Evolutionary conservation across 2,888 invertebrate genomes (phyloP).

Genomic region (Blastobasis adustella): DNA sequence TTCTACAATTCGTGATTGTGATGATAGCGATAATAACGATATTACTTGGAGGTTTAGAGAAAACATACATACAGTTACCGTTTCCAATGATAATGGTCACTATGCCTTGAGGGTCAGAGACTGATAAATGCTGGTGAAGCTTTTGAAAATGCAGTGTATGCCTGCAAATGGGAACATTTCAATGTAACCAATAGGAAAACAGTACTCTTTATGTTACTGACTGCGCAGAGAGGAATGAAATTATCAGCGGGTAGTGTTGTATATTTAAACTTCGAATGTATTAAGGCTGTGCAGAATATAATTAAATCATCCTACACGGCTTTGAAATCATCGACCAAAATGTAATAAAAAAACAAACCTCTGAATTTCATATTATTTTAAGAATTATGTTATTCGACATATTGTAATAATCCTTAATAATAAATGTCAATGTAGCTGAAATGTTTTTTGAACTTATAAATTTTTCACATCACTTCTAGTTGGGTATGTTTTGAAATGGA

Average conservation of each 20-base stretch:
- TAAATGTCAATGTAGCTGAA: no score
- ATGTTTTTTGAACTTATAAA: no score
- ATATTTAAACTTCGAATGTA: conserved; percentile 30
- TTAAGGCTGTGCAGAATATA: conserved; percentile 38
- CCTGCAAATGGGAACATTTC: conserved; percentile 50
- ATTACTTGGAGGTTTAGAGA: conserved; percentile 35
- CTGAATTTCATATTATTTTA: no score
- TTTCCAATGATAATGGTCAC: conserved; percentile 30
- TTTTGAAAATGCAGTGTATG: conserved; percentile 41
- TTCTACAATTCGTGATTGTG: conserved; percentile 28
- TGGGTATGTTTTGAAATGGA: no score
- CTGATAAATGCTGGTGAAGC: conserved; percentile 36
- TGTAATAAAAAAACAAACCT: no score
- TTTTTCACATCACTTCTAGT: no score
- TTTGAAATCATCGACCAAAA: conserved; percentile 10
- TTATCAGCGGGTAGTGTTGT: conserved; percentile 47
- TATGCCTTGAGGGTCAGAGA: conserved; percentile 41
- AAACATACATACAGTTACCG: conserved; percentile 34
- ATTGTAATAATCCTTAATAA: no score
- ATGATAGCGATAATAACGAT: conserved; percentile 26
- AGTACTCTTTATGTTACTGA: conserved; percentile 39
- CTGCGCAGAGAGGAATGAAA: conserved; percentile 37
- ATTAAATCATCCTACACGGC: conserved; percentile 50
- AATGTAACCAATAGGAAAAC: conserved; percentile 37
- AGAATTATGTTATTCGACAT: no score